Percentiles rank a stretch among this genome's conserved stretches.
These are phyloP conservation scores for Elmis aenea DNA, from an alignment of 2,888 invertebrate genomes.

Conservation along the genomic window DNA sequence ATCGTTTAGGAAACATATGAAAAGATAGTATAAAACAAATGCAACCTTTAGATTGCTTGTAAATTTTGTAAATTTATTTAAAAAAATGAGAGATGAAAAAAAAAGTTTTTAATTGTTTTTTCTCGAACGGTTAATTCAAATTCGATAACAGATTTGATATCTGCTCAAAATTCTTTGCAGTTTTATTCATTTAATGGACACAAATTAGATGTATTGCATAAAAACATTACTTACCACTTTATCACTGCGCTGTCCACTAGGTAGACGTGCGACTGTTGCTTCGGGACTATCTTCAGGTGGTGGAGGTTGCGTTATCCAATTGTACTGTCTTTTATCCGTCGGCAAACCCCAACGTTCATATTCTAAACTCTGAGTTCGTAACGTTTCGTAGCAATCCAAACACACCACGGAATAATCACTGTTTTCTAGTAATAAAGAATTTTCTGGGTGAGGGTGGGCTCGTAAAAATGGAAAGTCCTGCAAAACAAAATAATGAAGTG, in stretches of 20 bases:
- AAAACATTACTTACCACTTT: constrained; percentile 55
- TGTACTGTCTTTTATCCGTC: constrained; percentile 85
- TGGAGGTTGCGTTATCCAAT: constrained; percentile 90
- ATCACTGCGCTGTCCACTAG: constrained; percentile 80
- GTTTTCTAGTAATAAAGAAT: constrained; percentile 79
- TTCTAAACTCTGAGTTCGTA: constrained; percentile 84
- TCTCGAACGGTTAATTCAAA: too few relatives aligned
- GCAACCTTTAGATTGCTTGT: too few relatives aligned
- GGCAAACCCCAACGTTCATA: constrained; percentile 88
- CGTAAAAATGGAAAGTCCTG: constrained; percentile 85
- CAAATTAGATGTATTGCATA: not conserved
- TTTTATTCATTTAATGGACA: too few relatives aligned
- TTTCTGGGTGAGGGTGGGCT: constrained; percentile 78
- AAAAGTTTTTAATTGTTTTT: too few relatives aligned
- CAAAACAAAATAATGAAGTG: constrained; percentile 26
- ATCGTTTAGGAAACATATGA: too few relatives aligned
- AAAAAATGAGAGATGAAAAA: too few relatives aligned
- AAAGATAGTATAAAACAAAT: too few relatives aligned
- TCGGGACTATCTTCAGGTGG: constrained; percentile 88
- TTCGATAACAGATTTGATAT: too few relatives aligned
- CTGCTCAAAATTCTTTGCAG: too few relatives aligned
- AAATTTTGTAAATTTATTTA: too few relatives aligned
- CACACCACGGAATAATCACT: constrained; percentile 89
- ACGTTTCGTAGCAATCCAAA: constrained; percentile 87
- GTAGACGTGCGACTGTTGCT: constrained; percentile 74